Evolutionary conservation across 2,797 vertebrate genomes (phyloP).

Genomic region (Zonotrichia albicollis): DNA sequence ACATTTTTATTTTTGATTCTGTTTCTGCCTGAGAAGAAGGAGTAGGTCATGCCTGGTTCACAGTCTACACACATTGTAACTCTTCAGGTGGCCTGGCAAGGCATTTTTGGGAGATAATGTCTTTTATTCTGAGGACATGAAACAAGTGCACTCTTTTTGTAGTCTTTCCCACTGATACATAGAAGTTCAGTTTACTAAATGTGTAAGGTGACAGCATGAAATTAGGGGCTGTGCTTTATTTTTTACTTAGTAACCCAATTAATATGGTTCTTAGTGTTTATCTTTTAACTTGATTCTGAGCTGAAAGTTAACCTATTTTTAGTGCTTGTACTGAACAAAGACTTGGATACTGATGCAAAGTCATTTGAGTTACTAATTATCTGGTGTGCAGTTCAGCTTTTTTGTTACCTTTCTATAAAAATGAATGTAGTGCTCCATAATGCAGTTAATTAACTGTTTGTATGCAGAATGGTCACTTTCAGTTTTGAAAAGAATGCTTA

Average conservation of each 20-base stretch:
- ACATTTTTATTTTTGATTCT: neutral
- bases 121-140: neutral
- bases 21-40: neutral
- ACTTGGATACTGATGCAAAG: neutral
- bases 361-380: neutral
- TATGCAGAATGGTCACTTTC: neutral
- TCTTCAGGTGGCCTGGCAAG: neutral
- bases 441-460: neutral
- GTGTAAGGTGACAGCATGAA: neutral
- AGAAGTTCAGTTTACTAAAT: neutral
- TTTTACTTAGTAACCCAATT: neutral
- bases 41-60: neutral
- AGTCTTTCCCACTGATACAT: neutral
- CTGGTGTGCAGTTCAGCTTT: neutral
- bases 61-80: too few species aligned
- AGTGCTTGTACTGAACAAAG: neutral
- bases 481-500: neutral
- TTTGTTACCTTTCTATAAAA: neutral
- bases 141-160: neutral
- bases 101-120: neutral
- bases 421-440: neutral
- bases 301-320: neutral
- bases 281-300: neutral
- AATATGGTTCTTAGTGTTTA: neutral
- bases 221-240: neutral